phyloP scores from a whole-genome alignment of 1,140 invertebrate species.

The Papilio glaucus region DNA sequence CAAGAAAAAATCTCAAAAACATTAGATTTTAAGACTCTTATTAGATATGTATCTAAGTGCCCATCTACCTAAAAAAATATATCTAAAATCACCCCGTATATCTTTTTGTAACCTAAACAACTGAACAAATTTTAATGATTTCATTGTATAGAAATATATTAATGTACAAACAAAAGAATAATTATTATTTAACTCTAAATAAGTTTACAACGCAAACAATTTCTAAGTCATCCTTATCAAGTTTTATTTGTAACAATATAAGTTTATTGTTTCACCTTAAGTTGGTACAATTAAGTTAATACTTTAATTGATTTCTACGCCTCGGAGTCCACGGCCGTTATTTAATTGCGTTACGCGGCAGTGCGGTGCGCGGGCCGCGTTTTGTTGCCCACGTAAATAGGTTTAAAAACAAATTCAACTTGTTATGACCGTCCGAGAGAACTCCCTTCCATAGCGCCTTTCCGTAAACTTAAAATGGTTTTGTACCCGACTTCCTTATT shows the following conservation, averaged over 20 bases:
- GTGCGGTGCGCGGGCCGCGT: not conserved
- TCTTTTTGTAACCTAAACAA: no score
- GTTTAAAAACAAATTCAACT: slow-evolving; percentile 24
- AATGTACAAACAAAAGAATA: not conserved
- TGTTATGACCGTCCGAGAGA: slow-evolving; percentile 1
- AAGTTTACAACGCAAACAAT: not conserved
- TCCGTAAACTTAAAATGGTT: slow-evolving; percentile 2
- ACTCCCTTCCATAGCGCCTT: not conserved
- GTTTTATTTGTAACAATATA: slow-evolving; percentile 5
- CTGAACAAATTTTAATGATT: no score
- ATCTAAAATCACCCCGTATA: no score
- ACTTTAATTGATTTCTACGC: slow-evolving; percentile 19
- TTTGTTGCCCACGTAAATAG: slow-evolving; percentile 7
- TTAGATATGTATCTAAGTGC: no score
- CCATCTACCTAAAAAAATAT: no score
- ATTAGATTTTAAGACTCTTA: no score
- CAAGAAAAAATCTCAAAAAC: no score
- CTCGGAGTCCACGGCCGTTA: slow-evolving; percentile 8
- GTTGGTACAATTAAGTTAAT: slow-evolving; percentile 20
- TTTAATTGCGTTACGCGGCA: slow-evolving; percentile 12
- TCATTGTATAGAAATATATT: no score
- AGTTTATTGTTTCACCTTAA: slow-evolving; percentile 28
- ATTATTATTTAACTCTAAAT: not conserved
- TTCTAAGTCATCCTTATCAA: not conserved
- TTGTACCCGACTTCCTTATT: not conserved